A percentile compares a stretch with the other conserved stretches of the same genome.
phyloP scores from a whole-genome alignment of 64 coral and sea anemone species.

The Orbicella faveolata region DNA sequence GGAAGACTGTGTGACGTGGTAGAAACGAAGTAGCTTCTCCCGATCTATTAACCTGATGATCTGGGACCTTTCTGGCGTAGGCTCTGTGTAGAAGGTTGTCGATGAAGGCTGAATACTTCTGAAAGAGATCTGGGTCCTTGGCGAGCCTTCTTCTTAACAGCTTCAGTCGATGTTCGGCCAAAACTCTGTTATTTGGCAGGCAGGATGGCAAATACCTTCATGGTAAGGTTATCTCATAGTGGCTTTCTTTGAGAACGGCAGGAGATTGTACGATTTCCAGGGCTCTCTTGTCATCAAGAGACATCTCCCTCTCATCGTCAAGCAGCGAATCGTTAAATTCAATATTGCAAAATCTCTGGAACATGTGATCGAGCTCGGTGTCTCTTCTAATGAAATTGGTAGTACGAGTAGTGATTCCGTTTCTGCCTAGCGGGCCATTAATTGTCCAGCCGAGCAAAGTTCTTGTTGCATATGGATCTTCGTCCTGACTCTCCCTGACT shows the following conservation, averaged over 20 bases:
- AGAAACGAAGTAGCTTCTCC: background rate
- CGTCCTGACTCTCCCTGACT: background rate
- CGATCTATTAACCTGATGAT: constrained; percentile 33
- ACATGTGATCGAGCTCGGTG: background rate
- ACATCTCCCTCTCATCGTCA: background rate
- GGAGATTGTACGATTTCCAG: background rate
- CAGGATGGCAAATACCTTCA: background rate
- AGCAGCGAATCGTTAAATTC: constrained; percentile 22
- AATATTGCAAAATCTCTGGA: constrained; percentile 33
- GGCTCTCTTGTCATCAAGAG: background rate
- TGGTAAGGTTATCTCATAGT: constrained; percentile 15
- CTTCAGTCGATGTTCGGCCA: constrained; percentile 2
- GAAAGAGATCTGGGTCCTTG: background rate
- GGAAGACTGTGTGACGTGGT: background rate
- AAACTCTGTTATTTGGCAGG: background rate
- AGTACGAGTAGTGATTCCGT: background rate
- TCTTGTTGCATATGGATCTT: background rate
- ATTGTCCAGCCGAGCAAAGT: constrained; percentile 2
- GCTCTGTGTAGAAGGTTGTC: constrained; percentile 32
- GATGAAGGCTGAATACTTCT: background rate
- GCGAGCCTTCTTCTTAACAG: background rate
- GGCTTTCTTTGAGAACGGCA: background rate
- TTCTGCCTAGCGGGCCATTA: constrained; percentile 23
- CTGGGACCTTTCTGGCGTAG: constrained; percentile 49
- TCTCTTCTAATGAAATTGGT: background rate